Base-by-base conservation (phyloP, 2,888 invertebrate species). In the Aphelenchoides bicaudatus region DNA sequence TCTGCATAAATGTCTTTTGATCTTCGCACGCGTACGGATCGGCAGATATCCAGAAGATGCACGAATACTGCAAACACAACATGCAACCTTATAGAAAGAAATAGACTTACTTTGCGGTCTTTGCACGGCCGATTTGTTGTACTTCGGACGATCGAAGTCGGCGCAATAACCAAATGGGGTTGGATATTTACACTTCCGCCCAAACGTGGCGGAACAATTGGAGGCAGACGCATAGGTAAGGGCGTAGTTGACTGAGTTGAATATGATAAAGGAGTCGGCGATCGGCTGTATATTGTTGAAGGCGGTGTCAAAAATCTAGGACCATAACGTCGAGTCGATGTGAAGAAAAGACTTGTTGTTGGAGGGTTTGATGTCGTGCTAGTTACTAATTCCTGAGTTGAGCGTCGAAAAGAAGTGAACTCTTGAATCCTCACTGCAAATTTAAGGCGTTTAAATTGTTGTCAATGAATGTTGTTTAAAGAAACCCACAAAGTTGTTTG, bases 11-110 rank as follows among this genome's bases (percentile, higher is more conserved):
- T 4, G 67, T 23, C 29, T 62, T 58, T 58, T 74, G 74, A 53
- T 70, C 71, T 21, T 52, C 56, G 59, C 75, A 75, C n/a, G 68
- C 73, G 29, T 62, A 37, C 1, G 58, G 61, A 46, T 74, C 67
- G 51, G 71, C 65, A 28, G 65, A 62, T 38, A 75, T 62, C 75
- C 75, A 75, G 61, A 74, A 75, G 19, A 66, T 61, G 47, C 75
- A 75, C 5, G 75, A 75, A 46, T 74, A 74, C 48, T 63, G 66
- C 38, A n/a, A 34, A 34, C 10, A 34, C 10, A 34, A n/a, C 34
- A n/a, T 10, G 34, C n/a, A n/a, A 34, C 10, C 34, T 10, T 10
- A n/a, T 10, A 34, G 34, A 34, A 34, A 10, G 34, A n/a, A 34
- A 34, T 34, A 10, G 34, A 34, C 34, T 34, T n/a, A 34, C 23